Evolutionary conservation across 2,797 vertebrate genomes (phyloP).

Genomic region (Tokudaia tokunoshimensis): DNA sequence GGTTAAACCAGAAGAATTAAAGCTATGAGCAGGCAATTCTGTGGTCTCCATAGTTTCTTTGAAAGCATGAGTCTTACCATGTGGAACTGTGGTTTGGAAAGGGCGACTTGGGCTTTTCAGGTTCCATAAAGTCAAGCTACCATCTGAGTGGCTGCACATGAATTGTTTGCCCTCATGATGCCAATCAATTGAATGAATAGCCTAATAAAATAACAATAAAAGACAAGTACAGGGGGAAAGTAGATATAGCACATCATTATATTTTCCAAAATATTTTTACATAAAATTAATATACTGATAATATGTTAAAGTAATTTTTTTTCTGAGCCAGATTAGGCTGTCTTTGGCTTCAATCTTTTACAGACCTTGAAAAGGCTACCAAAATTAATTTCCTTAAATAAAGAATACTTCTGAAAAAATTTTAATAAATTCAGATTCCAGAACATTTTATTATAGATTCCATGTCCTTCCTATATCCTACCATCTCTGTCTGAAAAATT

Average conservation of each 20-base stretch:
- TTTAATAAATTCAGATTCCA: constrained; percentile 9
- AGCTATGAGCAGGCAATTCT: neutral
- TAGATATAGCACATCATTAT: constrained; percentile 40
- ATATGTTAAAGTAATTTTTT: constrained; percentile 26
- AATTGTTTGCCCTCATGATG: constrained; percentile 99
- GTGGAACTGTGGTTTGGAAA: constrained; percentile 97
- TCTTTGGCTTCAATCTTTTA: neutral
- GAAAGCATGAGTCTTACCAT: constrained; percentile 91
- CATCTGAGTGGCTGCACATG: constrained; percentile 99
- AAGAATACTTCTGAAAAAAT: constrained; percentile 32
- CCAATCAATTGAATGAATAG: constrained; percentile 98
- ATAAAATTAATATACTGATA: constrained; percentile 47
- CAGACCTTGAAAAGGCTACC: neutral
- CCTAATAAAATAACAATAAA: constrained; percentile 88
- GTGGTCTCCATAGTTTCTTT: neutral
- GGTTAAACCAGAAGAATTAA: neutral
- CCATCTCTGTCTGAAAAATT: constrained; percentile 30
- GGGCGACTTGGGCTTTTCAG: constrained; percentile 96
- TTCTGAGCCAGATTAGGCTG: constrained; percentile 28
- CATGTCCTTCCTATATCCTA: neutral
- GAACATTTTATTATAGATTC: constrained; percentile 25
- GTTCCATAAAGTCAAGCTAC: constrained; percentile 98
- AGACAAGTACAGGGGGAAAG: constrained; percentile 25
- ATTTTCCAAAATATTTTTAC: constrained; percentile 49
- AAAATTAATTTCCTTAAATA: constrained; percentile 2